Base-by-base conservation (phyloP, 2,888 invertebrate species). In the Ichneumoninae sp. region DNA sequence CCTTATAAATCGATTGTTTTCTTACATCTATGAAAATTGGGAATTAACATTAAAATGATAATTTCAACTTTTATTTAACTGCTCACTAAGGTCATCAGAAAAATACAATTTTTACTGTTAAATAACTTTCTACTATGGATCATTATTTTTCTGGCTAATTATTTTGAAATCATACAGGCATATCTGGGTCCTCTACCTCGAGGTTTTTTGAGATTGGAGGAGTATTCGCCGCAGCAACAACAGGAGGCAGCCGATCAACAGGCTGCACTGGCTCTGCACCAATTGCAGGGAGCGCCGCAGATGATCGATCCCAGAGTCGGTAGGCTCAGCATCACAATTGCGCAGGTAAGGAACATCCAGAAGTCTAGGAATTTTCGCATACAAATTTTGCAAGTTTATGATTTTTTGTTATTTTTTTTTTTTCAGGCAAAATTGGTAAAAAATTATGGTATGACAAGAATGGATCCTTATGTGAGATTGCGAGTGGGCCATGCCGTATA, bases 381-480 rank as follows among this genome's bases (percentile, higher is more conserved):
- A 44, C 19, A 40, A 44, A 66, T 66, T n/a, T 8, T 6, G n/a
- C 16, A 19, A 54, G 33, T 54, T 40, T 13, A 62, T 54, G 50
- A 60, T 30, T 13, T 68, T 80, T 13, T 22, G 26, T 26, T 68
- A 44, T 19, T n/a, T 60, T 76, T 10, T 33, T 71, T 50, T 33
- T 44, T 13, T 76, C 40, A 96, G 95, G 98, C 98, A 3, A 98
- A 98, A 94, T 95, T 99, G 83, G 96, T 97, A 8, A 98, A 98
- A 94, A 99, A 99, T 94, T 99, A 99, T 95, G 98, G 98, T 10
- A 95, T 99, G 91, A 97, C 98, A 0, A 96, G 98, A 82, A 99
- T 99, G 99, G 99, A 99, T 94, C 99, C 99, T 0, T 99, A 99
- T 93, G 98, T 98, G 47, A 95, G 99, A 80, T 94, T 99, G 80